Conservation (phyloP, 1,140 invertebrate species). For the Pseudomyrmex dendroicus region DNA sequence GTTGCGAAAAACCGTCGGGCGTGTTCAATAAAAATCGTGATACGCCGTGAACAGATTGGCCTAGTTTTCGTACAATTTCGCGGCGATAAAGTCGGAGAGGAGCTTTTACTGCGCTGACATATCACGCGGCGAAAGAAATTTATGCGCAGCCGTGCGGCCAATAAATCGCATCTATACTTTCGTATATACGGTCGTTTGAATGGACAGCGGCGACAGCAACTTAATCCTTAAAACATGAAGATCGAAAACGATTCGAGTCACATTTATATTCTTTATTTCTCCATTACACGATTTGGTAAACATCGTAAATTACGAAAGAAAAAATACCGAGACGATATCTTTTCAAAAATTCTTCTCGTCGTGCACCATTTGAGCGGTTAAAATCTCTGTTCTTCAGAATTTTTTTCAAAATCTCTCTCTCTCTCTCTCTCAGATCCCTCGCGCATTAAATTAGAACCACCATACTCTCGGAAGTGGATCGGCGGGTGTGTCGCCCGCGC, state of each 20-base stretch:
- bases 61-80: conserved; percentile 52
- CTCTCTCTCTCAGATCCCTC: background rate
- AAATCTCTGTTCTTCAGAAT: too few relatives aligned
- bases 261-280: background rate
- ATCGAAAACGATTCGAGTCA: background rate
- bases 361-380: too few relatives aligned
- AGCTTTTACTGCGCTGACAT: conserved; percentile 44
- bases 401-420: too few relatives aligned
- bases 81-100: conserved; percentile 46
- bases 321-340: too few relatives aligned
- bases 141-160: conserved; percentile 21
- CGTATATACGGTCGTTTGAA: background rate
- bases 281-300: background rate
- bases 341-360: too few relatives aligned
- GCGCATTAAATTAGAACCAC: background rate
- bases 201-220: background rate
- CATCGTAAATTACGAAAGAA: background rate
- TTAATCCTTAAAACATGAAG: background rate
- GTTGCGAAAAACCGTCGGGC: conserved; percentile 21
- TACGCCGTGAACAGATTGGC: conserved; percentile 37
- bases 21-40: conserved; percentile 32
- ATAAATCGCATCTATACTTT: conserved; percentile 38
- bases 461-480: conserved; percentile 20
- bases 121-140: conserved; percentile 42
- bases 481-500: conserved; percentile 36